Base-by-base conservation (phyloP, 2,113 vertebrate genomes). In the Dicerorhinus sumatrensis region DNA sequence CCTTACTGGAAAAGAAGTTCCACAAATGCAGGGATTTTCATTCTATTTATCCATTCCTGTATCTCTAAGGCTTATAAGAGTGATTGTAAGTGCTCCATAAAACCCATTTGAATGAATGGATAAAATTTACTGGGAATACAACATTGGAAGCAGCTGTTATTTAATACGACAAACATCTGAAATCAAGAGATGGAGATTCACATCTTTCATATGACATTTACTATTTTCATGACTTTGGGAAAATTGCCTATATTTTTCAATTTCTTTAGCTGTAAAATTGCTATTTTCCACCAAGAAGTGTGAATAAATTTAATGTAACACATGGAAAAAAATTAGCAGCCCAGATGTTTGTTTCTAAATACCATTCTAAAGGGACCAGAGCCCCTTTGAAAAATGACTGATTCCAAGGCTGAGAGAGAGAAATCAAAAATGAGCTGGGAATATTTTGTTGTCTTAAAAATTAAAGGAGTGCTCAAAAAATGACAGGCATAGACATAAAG, bases 211-310 rank as follows among this genome's bases (percentile, higher is more conserved):
- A 39, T 76, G 27, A 0, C 14, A 77, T 67, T 62, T 93, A 69
- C n/a, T 83, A 62, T 77, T 89, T 90, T 83, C 51, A 60, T 82
- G 25, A 96, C 25, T 96, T 96, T 6, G 51, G 31, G 76, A n/a
- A 89, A 82, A 89, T 46, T 73, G 58, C 14, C 18, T 83, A 20
- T 69, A 62, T 69, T 69, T 56, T 86, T 75, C 39, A 67, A 6
- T 93, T 76, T 51, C 27, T 73, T 60, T 56, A 83, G 60, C 33
- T 88, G 7, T 92, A 48, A 56, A 75, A 58, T 82, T 31, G 16
- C 46, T 73, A 58, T 29, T 96, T 84, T 76, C 25, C 23, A 36
- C 56, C 12, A 70, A 36, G 12, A 79, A 79, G 16, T 84, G 0
- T 84, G 31, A 90, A 77, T 63, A 95, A 95, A 70, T 39, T 63